Conservation (phyloP, 2,888 invertebrate genomes). For the Dasysyrphus tricinctus region DNA sequence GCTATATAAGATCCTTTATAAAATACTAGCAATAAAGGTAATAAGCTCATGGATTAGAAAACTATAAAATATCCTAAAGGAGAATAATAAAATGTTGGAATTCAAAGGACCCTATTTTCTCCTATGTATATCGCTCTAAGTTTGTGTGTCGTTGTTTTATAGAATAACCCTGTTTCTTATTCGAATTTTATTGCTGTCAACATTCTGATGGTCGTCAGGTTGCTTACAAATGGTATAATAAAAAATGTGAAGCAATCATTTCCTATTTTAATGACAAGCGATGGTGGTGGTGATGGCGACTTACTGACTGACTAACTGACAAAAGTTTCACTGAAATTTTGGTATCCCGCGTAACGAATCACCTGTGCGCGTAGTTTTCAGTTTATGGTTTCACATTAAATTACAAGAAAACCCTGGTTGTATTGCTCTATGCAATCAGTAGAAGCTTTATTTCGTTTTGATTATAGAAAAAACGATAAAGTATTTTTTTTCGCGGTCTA, state of each 20-base stretch:
- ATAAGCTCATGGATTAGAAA: conserved; percentile 74
- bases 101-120: conserved; percentile 76
- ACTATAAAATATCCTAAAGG: conserved; percentile 62
- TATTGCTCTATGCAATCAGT: conserved; percentile 29
- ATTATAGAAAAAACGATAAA: conserved; percentile 35
- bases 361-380: conserved; percentile 66
- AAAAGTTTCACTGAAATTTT: conserved; percentile 16
- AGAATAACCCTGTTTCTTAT: conserved; percentile 33
- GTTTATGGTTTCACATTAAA: conserved; percentile 54
- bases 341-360: conserved; percentile 54
- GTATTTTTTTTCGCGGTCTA: conserved; percentile 27
- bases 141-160: conserved; percentile 53
- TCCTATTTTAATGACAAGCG: conserved; percentile 56
- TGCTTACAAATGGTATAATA: conserved; percentile 71
- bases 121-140: conserved; percentile 66
- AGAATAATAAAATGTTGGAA: conserved; percentile 78
- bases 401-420: conserved; percentile 8
- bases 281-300: conserved; percentile 16
- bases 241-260: conserved; percentile 71
- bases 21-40: conserved; percentile 55
- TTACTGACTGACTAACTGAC: conserved; percentile 31
- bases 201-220: conserved; percentile 73
- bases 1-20: background rate
- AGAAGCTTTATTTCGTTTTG: conserved; percentile 59
- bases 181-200: conserved; percentile 69